These are phyloP conservation scores for Ylistrum balloti DNA, from an alignment of 1,140 invertebrate species.

Conservation along the genomic window DNA sequence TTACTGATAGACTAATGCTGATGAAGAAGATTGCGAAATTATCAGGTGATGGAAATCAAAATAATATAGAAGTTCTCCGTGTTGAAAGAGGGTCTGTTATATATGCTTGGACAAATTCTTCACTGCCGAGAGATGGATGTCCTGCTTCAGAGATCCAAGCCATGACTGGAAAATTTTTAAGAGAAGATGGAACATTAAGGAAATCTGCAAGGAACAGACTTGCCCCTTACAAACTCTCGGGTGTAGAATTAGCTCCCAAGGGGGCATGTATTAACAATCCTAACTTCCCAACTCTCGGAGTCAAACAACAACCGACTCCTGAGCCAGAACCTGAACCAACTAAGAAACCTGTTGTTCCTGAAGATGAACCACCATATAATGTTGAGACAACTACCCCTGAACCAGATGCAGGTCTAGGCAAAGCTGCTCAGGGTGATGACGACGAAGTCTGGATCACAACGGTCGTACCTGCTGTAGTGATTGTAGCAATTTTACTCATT, in stretches of 20 bases:
- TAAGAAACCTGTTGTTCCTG: constrained; percentile 25
- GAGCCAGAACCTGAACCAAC: background rate
- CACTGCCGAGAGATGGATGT: constrained; percentile 88
- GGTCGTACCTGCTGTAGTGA: constrained; percentile 94
- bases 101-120: constrained; percentile 91
- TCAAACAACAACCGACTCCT: background rate
- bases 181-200: constrained; percentile 82
- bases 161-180: constrained; percentile 86
- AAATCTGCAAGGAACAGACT: constrained; percentile 88
- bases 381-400: constrained; percentile 53
- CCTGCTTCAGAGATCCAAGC: constrained; percentile 89
- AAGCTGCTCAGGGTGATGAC: constrained; percentile 65
- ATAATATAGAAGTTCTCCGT: constrained; percentile 88
- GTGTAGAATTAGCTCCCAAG: constrained; percentile 87
- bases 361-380: constrained; percentile 43
- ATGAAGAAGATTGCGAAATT: constrained; percentile 89
- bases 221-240: constrained; percentile 87
- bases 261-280: constrained; percentile 87
- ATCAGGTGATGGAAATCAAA: constrained; percentile 87
- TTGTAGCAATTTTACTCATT: constrained; percentile 93
- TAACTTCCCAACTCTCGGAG: constrained; percentile 61
- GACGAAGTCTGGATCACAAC: constrained; percentile 95
- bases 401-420: constrained; percentile 58
- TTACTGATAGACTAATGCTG: constrained; percentile 86
- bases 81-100: constrained; percentile 84